A percentile compares a stretch with the other conserved stretches of the same genome.
These are phyloP conservation scores for Mesopsocus fuscifrons DNA, from an alignment of 2,888 invertebrate genomes.

Conservation along the genomic window DNA sequence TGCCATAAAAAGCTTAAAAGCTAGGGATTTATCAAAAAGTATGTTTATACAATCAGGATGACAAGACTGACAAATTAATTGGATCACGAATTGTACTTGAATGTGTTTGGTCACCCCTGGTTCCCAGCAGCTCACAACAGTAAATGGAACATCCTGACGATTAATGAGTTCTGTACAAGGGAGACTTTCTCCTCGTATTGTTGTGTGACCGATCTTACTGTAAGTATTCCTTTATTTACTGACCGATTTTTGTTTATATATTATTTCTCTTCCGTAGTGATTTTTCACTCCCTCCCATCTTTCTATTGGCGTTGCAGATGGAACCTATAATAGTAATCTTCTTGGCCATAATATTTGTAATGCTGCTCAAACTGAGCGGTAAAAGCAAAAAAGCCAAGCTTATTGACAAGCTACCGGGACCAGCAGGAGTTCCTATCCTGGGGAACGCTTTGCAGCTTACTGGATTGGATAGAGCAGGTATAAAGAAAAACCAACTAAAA, in stretches of 20 bases:
- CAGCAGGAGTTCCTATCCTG: neutral
- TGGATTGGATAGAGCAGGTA: slow-evolving; percentile 13
- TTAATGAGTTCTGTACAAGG: too few species aligned
- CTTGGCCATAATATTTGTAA: neutral
- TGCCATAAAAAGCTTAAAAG: too few species aligned
- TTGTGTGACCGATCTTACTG: too few species aligned
- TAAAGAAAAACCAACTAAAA: neutral
- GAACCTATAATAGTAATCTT: neutral
- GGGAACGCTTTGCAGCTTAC: slow-evolving; percentile 3
- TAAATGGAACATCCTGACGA: too few species aligned
- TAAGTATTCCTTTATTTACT: too few species aligned
- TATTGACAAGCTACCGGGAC: neutral
- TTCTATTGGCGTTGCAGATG: neutral
- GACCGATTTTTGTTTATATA: neutral
- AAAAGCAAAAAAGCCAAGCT: neutral
- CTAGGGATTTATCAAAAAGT: too few species aligned
- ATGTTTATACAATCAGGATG: too few species aligned
- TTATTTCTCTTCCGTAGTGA: neutral
- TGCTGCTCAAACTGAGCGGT: neutral
- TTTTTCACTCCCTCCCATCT: neutral
- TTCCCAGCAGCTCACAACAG: too few species aligned
- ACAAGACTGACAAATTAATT: too few species aligned
- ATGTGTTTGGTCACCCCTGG: too few species aligned
- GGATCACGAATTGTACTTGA: too few species aligned
- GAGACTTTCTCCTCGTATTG: too few species aligned